Evolutionary conservation across 2,113 vertebrate genomes (phyloP).

Genomic region (Rynchops niger): DNA sequence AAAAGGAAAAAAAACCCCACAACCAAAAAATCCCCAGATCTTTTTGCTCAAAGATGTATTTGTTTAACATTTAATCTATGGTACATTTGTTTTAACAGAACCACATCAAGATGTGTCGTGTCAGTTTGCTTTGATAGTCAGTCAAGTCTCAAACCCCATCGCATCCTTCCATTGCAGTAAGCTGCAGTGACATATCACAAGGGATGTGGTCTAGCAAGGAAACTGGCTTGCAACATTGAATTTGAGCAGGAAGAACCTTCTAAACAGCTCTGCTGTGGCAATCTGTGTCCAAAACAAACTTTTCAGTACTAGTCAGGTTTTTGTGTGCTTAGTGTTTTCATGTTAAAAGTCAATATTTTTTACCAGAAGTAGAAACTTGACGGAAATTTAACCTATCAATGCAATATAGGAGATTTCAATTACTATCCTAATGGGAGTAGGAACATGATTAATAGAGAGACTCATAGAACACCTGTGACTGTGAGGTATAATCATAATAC

Average conservation of each 20-base stretch:
- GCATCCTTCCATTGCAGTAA: not conserved
- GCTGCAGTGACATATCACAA: not conserved
- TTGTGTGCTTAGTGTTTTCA: not conserved
- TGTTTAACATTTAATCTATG: not conserved
- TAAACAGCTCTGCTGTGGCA: not conserved
- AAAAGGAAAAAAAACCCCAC: not conserved
- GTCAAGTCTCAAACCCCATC: not conserved
- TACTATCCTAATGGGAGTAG: not conserved
- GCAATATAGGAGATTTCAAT: not conserved
- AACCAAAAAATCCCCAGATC: not conserved
- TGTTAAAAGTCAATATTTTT: not conserved
- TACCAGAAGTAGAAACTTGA: not conserved
- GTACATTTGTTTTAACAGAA: not conserved
- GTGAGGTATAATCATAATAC: not conserved
- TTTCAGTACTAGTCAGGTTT: not conserved
- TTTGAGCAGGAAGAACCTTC: not conserved
- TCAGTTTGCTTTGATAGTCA: not conserved
- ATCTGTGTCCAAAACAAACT: not conserved
- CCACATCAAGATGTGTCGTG: not conserved
- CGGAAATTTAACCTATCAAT: not conserved
- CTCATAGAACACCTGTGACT: not conserved
- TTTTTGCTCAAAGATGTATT: not conserved
- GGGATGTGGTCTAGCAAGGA: not conserved
- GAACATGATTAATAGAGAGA: not conserved
- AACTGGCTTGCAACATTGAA: not conserved